Conservation (phyloP, 2,888 invertebrate genomes). For the Mythimna impura region DNA sequence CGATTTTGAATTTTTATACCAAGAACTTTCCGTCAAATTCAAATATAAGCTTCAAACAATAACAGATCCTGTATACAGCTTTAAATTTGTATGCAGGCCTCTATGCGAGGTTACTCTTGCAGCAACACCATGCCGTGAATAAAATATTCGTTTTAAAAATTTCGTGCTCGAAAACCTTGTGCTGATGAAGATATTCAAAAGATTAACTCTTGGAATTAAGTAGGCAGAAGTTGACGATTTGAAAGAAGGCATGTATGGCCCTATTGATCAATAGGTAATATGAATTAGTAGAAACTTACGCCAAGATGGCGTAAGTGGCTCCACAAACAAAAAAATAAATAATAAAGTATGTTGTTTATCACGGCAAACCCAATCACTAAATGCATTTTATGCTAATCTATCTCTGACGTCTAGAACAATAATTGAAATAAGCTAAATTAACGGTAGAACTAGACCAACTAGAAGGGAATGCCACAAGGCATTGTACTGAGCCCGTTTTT, state of each 20-base stretch:
- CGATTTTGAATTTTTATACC: too few species aligned
- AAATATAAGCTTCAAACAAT: neutral
- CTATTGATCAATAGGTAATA: neutral
- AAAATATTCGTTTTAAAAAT: neutral
- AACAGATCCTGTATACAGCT: neutral
- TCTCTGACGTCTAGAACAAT: neutral
- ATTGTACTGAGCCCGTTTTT: neutral
- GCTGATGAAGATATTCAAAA: neutral
- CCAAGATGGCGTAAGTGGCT: too few species aligned
- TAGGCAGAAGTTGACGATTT: neutral
- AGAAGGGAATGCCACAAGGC: slow-evolving; percentile 8
- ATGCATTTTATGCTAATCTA: neutral
- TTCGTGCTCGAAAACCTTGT: neutral
- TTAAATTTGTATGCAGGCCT: slow-evolving; percentile 1
- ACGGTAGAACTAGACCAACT: neutral
- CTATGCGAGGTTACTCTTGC: neutral
- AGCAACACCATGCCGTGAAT: neutral
- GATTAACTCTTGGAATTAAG: neutral
- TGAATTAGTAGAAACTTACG: neutral
- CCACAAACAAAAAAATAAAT: neutral
- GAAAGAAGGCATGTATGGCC: neutral
- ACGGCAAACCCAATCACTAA: neutral
- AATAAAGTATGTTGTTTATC: too few species aligned
- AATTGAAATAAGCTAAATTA: neutral
- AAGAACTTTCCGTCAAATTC: neutral